Base-by-base conservation (phyloP, 1,140 invertebrate genomes). In the Polypedilum pembai region DNA sequence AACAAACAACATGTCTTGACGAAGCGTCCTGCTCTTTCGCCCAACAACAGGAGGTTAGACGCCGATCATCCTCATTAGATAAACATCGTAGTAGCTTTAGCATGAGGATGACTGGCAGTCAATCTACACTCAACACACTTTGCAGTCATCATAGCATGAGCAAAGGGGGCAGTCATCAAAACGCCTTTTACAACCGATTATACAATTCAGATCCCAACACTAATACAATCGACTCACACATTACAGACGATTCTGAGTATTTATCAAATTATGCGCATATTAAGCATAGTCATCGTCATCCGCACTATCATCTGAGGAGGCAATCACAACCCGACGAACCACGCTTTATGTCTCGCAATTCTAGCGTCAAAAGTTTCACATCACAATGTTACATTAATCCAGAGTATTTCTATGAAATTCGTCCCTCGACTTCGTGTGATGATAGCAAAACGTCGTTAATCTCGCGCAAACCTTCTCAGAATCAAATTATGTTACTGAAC, bases 61-160 rank as follows among this genome's bases (percentile, higher is more conserved):
- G 75, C 65, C 56, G 76, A 76, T 74, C 77, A 78, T 72, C 77
- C 77, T 45, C 63, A 75, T 40, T 72, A 12, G 21, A 15, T 4
- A 33, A 81, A 79, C 81, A 81, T 77, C 77, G 80, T 79, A 80
- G 79, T 80, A 82, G 80, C 78, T 80, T 78, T 79, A 80, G 81
- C 73, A 81, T 81, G 76, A 80, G 81, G 75, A 78, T 79, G 77
- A 80, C 79, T 77, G 80, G 80, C 78, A 79, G 81, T 75, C 76
- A 77, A 74, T 21, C 20, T 15, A n/a, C 73, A 56, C 8, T 56
- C 3, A 45, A 74, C 15, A 56, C 41, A 21, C 20, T 45, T 4
- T 21, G 41, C 21, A 41, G 41, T 74, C 21, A 74, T 76, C 79
- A 78, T 76, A 76, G 76, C 24, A 33, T 33, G 24, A 33, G 24